Conservation (phyloP, 2,113 vertebrate genomes). For the Dipodomys stephensi region DNA sequence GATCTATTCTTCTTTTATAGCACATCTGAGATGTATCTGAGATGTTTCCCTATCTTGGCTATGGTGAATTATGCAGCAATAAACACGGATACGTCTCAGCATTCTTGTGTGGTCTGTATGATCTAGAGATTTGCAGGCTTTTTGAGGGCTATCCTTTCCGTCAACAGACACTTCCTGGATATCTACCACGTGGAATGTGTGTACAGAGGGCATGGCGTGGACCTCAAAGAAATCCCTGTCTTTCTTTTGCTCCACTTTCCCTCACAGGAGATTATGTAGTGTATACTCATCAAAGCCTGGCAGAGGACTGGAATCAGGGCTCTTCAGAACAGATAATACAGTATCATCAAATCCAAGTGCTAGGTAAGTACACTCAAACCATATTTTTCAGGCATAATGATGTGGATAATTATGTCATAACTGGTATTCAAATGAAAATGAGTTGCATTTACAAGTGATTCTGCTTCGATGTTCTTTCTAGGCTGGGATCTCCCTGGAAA, state of each 20-base stretch:
- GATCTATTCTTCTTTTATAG: too few relatives aligned
- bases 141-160: background rate
- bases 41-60: too few relatives aligned
- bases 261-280: background rate
- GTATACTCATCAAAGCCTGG: constrained; percentile 1
- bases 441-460: background rate
- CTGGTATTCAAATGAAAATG: constrained; percentile 53
- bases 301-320: constrained; percentile 11
- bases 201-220: too few relatives aligned
- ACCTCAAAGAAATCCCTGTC: background rate
- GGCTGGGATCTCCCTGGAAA: background rate
- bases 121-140: background rate
- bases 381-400: constrained; percentile 33
- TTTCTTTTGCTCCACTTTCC: background rate
- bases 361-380: background rate
- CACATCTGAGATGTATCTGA: too few relatives aligned
- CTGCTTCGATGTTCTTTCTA: background rate
- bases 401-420: constrained; percentile 53
- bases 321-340: constrained; percentile 25
- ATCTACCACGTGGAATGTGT: background rate
- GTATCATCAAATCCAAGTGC: constrained; percentile 26
- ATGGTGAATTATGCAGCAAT: too few relatives aligned
- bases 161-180: background rate
- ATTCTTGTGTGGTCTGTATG: too few relatives aligned
- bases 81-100: too few relatives aligned